Evolutionary conservation across 2,888 invertebrate species (phyloP).

Genomic region (Stictocephala bisonia): DNA sequence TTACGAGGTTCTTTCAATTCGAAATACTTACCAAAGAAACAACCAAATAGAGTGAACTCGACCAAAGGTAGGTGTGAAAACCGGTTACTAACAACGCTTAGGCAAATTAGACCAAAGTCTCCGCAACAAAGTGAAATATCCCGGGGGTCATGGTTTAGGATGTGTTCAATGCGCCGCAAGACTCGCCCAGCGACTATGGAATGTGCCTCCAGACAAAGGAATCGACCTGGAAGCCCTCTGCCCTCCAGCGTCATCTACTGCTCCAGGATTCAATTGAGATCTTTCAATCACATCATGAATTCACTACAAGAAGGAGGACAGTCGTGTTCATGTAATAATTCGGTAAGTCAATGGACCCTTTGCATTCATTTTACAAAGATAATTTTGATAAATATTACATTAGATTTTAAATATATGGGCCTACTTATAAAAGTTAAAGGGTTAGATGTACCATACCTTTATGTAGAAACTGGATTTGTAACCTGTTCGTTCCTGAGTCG

Average conservation of each 20-base stretch:
- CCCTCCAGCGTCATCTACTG: conserved; percentile 44
- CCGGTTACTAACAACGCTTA: neutral
- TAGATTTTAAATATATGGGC: too few relatives aligned
- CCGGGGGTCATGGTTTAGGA: neutral
- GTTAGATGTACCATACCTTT: too few relatives aligned
- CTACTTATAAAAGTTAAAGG: too few relatives aligned
- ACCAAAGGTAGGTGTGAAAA: neutral
- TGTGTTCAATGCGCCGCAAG: conserved; percentile 12
- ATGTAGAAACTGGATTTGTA: too few relatives aligned
- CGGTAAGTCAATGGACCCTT: conserved; percentile 29
- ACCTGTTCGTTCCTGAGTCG: too few relatives aligned
- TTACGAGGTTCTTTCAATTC: conserved; percentile 18
- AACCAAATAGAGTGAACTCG: neutral
- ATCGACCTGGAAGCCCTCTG: conserved; percentile 20
- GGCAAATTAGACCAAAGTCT: conserved; percentile 1
- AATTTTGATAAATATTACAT: too few relatives aligned
- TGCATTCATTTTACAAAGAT: too few relatives aligned
- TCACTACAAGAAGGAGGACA: neutral
- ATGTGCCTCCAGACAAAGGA: neutral
- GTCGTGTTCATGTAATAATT: neutral
- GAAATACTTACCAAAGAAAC: conserved; percentile 6
- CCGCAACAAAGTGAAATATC: neutral
- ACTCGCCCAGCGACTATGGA: neutral
- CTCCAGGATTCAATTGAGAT: conserved; percentile 39
- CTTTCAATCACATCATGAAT: conserved; percentile 44